Evolutionary conservation across 2,113 vertebrate genomes (phyloP).

Genomic region (Hypomesus transpacificus): DNA sequence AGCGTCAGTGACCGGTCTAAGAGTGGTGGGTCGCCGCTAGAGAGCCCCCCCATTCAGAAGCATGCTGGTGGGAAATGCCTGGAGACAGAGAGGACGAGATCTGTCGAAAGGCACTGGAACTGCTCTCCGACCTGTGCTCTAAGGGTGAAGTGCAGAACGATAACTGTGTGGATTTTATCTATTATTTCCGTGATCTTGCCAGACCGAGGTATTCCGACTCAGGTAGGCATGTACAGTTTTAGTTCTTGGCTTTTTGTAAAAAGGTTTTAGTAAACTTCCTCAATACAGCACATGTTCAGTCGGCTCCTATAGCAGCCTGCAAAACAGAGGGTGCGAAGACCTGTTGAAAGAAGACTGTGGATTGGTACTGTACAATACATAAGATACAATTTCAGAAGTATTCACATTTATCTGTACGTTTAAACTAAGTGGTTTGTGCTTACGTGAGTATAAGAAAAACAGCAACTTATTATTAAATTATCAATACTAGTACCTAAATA

Average conservation of each 20-base stretch:
- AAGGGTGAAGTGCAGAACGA: constrained; percentile 92
- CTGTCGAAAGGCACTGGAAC: constrained; percentile 95
- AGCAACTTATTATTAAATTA: no score
- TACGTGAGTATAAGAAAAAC: no score
- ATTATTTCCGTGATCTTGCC: constrained; percentile 89
- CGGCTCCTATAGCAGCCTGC: no score
- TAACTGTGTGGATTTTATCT: constrained; percentile 92
- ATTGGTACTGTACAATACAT: no score
- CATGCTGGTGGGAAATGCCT: constrained; percentile 99
- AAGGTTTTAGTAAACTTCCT: no score
- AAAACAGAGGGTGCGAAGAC: no score
- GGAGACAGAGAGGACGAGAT: constrained; percentile 96
- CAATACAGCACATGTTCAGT: no score
- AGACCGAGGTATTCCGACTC: constrained; percentile 87
- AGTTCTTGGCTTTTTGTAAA: neutral
- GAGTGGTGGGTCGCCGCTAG: constrained; percentile 57
- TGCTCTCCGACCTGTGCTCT: constrained; percentile 93
- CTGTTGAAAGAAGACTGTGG: no score
- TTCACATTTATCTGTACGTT: no score
- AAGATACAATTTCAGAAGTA: no score
- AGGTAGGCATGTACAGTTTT: constrained; percentile 71
- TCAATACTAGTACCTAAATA: no score
- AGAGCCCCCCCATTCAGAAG: constrained; percentile 83
- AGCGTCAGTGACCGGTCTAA: neutral
- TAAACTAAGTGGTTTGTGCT: no score